phyloP scores from a whole-genome alignment of 2,797 vertebrate genomes.

The Tangara arthus region DNA sequence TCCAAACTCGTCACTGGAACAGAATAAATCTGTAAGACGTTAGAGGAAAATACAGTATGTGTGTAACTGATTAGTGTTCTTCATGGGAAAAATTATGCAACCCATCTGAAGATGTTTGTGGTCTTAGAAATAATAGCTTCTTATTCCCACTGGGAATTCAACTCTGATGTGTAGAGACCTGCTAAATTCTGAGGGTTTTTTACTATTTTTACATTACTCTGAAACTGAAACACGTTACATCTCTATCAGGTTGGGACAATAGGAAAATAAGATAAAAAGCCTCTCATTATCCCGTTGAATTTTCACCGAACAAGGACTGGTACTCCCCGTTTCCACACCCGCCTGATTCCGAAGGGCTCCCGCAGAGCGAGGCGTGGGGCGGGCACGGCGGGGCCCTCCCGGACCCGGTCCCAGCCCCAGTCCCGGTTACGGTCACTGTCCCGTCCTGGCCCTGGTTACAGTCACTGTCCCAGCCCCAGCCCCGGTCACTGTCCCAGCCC shows the following conservation, averaged over 20 bases:
- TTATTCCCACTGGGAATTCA: not conserved
- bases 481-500: too few relatives aligned
- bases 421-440: too few relatives aligned
- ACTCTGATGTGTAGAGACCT: too few relatives aligned
- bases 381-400: rapidly evolving
- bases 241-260: not conserved
- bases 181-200: not conserved
- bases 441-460: rapidly evolving
- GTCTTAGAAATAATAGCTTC: not conserved
- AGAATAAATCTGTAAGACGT: not conserved
- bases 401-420: too few relatives aligned
- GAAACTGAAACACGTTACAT: not conserved
- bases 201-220: not conserved
- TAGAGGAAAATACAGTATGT: rapidly evolving
- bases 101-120: not conserved
- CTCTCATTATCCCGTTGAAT: not conserved
- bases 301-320: not conserved
- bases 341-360: rapidly evolving
- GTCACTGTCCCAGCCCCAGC: rapidly evolving
- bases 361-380: rapidly evolving
- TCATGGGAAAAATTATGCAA: not conserved
- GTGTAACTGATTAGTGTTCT: not conserved
- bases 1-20: not conserved
- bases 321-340: too few relatives aligned
- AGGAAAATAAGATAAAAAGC: not conserved